Base-by-base conservation (phyloP, 2,888 invertebrate genomes). In the Hirtodrosophila histrioides region DNA sequence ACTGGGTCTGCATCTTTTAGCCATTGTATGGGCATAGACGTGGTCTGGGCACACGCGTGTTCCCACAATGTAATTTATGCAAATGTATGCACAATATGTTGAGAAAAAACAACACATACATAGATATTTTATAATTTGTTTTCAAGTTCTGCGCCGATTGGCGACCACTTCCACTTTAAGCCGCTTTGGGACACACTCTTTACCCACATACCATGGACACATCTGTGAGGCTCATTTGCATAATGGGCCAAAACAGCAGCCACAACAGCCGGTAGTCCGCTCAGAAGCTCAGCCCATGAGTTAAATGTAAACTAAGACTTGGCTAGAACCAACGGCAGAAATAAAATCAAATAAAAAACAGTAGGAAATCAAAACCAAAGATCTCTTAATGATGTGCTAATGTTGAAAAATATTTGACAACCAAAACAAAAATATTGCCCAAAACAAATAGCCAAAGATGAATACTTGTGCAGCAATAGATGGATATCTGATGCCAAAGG, bases 371-470 rank as follows among this genome's bases (percentile, higher is more conserved):
- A 40, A 54, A 40, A 43, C 7, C 64, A 55, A 57, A 75, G 58
- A 86, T 75, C 67, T 71, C 36, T 54, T 85, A 82, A 82, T 82
- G 86, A 82, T 82, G 87, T 82, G 81, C 78, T 83, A 77, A 83
- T 57, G 67, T 53, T 68, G 60, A 36, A 70, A 62, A 62, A 40
- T 65, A 63, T 56, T 63, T 71, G 87, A 81, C 87, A 81, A 61
- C 57, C 82, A 55, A 57, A 61, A 62, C 62, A 50, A 51, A 67
- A 67, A 51, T 65, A 80, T 84, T 58, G 60, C 65, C 44, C 37
- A 36, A 77, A 46, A 64, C 72, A 78, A 75, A 78, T 51, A 64
- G 33, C 33, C 12, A 27, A 58, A 17, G 31, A 17, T 46, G 39
- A 56, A 50, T 17, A 51, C 43, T 40, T 35, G 9, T 3, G 45